Percentiles rank a stretch among this genome's conserved stretches.
These are phyloP conservation scores for Thinocorus orbignyianus DNA, from an alignment of 2,113 vertebrate genomes.

Conservation along the genomic window DNA sequence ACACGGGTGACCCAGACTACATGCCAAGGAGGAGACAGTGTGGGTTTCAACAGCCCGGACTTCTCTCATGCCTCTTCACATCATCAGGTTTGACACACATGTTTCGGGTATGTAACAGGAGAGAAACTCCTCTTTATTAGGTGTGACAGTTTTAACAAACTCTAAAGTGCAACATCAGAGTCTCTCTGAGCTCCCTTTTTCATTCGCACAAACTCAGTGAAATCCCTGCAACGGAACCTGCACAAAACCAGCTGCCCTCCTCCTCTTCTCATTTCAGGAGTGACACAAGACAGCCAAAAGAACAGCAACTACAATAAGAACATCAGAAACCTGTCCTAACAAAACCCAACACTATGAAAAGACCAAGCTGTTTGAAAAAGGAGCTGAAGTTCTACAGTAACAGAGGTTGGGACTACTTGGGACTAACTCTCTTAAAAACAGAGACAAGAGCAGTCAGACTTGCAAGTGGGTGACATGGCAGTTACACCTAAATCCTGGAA, in stretches of 20 bases:
- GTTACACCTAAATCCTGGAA: not conserved
- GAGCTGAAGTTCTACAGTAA: not conserved
- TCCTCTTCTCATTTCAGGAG: not conserved
- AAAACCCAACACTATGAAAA: not conserved
- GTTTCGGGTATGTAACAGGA: not conserved
- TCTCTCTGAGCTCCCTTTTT: not conserved
- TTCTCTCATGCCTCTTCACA: not conserved
- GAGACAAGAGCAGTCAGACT: not conserved
- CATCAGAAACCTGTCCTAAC: not conserved
- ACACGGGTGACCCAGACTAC: not conserved
- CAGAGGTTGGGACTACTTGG: not conserved
- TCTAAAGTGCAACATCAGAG: not conserved
- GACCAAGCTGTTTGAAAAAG: not conserved
- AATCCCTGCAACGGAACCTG: not conserved
- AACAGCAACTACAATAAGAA: not conserved
- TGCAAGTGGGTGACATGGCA: not conserved
- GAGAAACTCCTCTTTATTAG: not conserved
- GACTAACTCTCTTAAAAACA: not conserved
- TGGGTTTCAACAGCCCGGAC: not conserved
- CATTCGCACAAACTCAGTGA: not conserved
- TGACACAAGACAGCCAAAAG: not conserved
- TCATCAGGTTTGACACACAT: accelerated
- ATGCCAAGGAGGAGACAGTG: accelerated
- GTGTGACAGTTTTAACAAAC: not conserved
- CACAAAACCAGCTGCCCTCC: not conserved